phyloP scores from a whole-genome alignment of 2,113 vertebrate genomes.

The Cnemophilus loriae region DNA sequence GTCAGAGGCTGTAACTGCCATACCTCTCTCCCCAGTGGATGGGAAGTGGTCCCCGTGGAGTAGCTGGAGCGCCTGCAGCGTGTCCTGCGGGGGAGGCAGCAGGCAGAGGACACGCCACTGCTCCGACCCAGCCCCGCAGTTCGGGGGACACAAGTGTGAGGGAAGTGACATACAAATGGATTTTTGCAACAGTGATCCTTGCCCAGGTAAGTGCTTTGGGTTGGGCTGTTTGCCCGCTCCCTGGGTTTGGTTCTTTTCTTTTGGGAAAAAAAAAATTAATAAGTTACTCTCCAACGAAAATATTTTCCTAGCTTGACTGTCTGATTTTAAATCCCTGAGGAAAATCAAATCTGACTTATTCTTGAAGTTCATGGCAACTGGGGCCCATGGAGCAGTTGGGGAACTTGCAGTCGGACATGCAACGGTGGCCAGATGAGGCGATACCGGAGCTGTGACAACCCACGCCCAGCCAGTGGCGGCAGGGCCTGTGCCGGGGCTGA shows the following conservation, averaged over 20 bases:
- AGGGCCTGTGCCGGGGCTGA: constrained; percentile 88
- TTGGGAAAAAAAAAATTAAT: neutral
- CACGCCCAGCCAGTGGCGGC: constrained; percentile 82
- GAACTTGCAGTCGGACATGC: constrained; percentile 88
- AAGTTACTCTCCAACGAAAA: neutral
- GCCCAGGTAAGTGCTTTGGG: constrained; percentile 81
- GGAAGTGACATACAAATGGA: constrained; percentile 86
- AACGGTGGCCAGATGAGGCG: constrained; percentile 85
- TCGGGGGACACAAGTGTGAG: constrained; percentile 86
- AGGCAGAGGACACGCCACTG: constrained; percentile 86
- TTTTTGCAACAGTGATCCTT: constrained; percentile 92
- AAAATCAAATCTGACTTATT: neutral
- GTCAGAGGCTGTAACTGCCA: neutral
- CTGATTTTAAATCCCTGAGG: neutral
- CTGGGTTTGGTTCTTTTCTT: neutral
- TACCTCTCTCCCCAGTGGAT: constrained; percentile 77
- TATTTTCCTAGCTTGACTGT: neutral
- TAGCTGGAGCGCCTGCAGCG: constrained; percentile 86
- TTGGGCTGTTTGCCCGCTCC: accelerated
- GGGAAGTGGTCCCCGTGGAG: constrained; percentile 90
- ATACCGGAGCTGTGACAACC: constrained; percentile 88
- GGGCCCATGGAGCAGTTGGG: constrained; percentile 91
- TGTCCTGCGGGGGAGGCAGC: constrained; percentile 91
- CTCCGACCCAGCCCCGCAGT: constrained; percentile 81
- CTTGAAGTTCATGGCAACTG: constrained; percentile 87